Percentiles rank a stretch among this genome's conserved stretches.
Conservation (phyloP, 2,113 vertebrate genomes). For the Gobio gobio region DNA sequence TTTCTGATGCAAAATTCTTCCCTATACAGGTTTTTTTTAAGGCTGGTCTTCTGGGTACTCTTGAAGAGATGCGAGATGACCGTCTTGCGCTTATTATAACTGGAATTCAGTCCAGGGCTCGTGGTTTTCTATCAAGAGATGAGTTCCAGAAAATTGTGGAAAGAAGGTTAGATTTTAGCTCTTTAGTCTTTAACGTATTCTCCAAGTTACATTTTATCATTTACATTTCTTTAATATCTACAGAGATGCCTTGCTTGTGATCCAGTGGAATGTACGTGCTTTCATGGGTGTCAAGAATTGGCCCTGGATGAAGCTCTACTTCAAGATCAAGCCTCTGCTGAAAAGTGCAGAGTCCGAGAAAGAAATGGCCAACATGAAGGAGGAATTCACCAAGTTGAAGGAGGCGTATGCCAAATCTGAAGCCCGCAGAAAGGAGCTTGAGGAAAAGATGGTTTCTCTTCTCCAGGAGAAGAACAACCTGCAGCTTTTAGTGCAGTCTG, state of each 20-base stretch:
- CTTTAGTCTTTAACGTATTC: background rate
- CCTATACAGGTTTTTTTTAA: slow-evolving; percentile 64
- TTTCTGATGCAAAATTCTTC: background rate
- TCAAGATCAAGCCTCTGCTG: too few species aligned
- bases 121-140: slow-evolving; percentile 82
- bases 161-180: background rate
- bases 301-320: too few species aligned
- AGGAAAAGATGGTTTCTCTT: too few species aligned
- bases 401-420: too few species aligned
- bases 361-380: too few species aligned
- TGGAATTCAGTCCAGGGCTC: slow-evolving; percentile 77
- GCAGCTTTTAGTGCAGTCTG: too few species aligned
- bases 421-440: too few species aligned
- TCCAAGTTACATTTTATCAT: background rate
- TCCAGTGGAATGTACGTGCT: slow-evolving; percentile 57
- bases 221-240: background rate
- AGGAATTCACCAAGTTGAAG: too few species aligned
- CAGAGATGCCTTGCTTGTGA: slow-evolving; percentile 80
- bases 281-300: too few species aligned
- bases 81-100: slow-evolving; percentile 87
- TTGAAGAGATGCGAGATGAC: slow-evolving; percentile 81
- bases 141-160: slow-evolving; percentile 85
- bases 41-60: slow-evolving; percentile 61
- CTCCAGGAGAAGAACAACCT: too few species aligned
- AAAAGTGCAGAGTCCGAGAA: too few species aligned